Evolutionary conservation across 2,797 vertebrate species (phyloP).

Genomic region (Chaetodon trifasciatus): DNA sequence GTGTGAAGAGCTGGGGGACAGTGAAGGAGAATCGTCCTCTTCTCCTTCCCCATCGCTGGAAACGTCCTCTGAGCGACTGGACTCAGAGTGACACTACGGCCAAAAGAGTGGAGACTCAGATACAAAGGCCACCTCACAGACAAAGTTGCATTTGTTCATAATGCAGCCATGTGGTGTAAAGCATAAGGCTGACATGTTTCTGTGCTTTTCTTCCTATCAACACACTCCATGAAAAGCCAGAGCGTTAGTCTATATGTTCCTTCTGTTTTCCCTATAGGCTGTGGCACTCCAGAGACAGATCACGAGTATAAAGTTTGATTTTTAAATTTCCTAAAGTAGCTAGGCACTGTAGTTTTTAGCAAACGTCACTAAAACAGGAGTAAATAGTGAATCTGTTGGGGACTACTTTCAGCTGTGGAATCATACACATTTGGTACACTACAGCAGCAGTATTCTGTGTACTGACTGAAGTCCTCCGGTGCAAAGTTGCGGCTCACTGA

Average conservation of each 20-base stretch:
- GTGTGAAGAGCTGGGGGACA: conserved; percentile 92
- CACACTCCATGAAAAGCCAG: not conserved
- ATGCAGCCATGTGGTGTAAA: not conserved
- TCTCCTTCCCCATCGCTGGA: conserved; percentile 96
- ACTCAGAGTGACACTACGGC: conserved; percentile 90
- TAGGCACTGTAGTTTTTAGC: too few species aligned
- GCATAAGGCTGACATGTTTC: not conserved
- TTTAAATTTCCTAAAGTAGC: too few species aligned
- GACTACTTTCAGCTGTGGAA: not conserved
- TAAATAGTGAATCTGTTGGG: too few species aligned
- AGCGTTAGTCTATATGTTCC: not conserved
- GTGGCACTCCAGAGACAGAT: not conserved
- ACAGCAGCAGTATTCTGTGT: not conserved
- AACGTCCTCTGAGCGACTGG: conserved; percentile 94
- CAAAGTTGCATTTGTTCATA: not conserved
- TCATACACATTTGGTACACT: not conserved
- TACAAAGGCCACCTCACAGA: not conserved
- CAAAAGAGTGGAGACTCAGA: not conserved
- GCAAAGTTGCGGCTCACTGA: too few species aligned
- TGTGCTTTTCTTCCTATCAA: not conserved
- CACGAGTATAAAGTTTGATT: too few species aligned
- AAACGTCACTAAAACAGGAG: too few species aligned
- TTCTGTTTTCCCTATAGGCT: not conserved
- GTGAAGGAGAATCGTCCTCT: conserved; percentile 85
- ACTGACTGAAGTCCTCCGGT: too few species aligned